These are phyloP conservation scores for Micropoecilia bifurca DNA, from an alignment of 2,797 vertebrate species.

Conservation along the genomic window DNA sequence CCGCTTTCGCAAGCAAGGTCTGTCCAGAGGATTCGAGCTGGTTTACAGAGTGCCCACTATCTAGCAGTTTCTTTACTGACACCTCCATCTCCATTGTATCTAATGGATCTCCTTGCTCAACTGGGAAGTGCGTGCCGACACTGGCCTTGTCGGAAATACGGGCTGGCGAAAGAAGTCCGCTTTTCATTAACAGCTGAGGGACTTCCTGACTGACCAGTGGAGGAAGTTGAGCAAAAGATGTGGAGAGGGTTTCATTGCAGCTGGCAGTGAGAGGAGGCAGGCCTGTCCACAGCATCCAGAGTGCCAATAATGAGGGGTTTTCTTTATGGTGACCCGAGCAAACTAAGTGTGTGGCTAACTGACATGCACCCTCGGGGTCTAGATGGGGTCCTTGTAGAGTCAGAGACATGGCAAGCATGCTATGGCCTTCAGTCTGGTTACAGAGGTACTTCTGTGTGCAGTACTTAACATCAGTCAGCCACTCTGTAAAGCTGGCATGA, in stretches of 20 bases:
- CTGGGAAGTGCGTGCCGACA: conserved; percentile 49
- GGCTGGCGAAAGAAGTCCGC: conserved; percentile 65
- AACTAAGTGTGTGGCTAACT: conserved; percentile 81
- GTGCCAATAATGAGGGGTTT: conserved; percentile 77
- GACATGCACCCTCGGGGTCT: conserved; percentile 70
- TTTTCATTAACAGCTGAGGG: conserved; percentile 79
- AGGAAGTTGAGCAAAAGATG: conserved; percentile 49
- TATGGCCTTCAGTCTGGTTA: conserved; percentile 80
- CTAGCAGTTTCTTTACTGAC: conserved; percentile 74
- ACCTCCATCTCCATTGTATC: conserved; percentile 67
- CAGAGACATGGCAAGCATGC: conserved; percentile 83
- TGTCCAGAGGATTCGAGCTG: conserved; percentile 69
- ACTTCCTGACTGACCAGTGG: conserved; percentile 76
- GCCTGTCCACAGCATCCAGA: conserved; percentile 85
- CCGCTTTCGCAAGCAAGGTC: conserved; percentile 79
- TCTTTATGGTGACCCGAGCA: conserved; percentile 76
- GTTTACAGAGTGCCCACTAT: conserved; percentile 76
- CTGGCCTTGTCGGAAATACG: conserved; percentile 50
- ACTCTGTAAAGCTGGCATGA: conserved; percentile 87
- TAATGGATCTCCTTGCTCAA: conserved; percentile 47
- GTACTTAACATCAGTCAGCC: conserved; percentile 87
- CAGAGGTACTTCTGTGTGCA: conserved; percentile 87
- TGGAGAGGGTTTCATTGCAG: conserved; percentile 11
- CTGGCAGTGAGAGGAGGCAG: conserved; percentile 69
- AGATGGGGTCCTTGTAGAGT: conserved; percentile 71